Evolutionary conservation across 2,888 invertebrate species (phyloP).

Genomic region (Ischnus inquisitorius): DNA sequence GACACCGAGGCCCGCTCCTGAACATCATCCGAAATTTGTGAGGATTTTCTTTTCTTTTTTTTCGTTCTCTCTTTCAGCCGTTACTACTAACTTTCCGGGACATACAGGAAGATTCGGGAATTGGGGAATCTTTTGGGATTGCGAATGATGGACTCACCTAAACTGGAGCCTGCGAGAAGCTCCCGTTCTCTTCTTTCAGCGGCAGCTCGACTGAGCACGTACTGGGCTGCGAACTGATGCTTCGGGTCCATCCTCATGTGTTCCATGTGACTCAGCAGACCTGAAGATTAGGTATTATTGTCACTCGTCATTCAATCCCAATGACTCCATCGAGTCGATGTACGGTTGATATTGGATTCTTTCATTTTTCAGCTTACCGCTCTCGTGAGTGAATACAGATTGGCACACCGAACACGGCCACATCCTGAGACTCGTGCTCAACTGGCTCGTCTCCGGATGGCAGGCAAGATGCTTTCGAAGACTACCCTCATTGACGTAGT

Average conservation of each 20-base stretch:
- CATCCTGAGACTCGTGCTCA: conserved; percentile 95
- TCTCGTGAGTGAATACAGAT: conserved; percentile 97
- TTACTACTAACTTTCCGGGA: conserved; percentile 24
- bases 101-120: background rate
- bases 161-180: conserved; percentile 87
- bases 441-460: conserved; percentile 95
- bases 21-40: conserved; percentile 73
- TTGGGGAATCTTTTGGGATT: background rate
- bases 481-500: conserved; percentile 97
- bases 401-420: conserved; percentile 98
- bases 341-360: background rate
- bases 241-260: conserved; percentile 99
- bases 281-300: conserved; percentile 86
- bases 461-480: conserved; percentile 96
- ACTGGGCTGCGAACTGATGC: conserved; percentile 98
- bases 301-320: background rate
- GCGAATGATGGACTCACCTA: conserved; percentile 77
- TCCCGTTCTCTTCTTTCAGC: conserved; percentile 96
- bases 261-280: conserved; percentile 97
- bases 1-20: conserved; percentile 83
- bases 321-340: background rate
- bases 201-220: conserved; percentile 95
- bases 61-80: conserved; percentile 24
- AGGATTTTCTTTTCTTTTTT: conserved; percentile 26
- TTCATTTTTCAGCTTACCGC: conserved; percentile 89